Conservation (phyloP, 23 tunicate species). For the Trididemnum clinides region DNA sequence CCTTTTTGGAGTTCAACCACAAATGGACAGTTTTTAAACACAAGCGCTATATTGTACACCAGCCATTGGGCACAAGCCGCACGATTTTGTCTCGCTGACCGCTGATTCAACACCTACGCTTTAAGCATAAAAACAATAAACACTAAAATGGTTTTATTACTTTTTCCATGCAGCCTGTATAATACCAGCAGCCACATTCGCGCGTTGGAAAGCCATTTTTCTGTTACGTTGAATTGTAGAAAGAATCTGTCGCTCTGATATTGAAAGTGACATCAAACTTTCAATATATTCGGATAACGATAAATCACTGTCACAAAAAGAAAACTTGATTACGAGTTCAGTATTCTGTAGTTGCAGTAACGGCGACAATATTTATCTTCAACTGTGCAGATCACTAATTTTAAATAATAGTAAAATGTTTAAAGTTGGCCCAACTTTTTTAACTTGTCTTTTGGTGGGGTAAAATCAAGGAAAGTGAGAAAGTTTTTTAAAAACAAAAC, state of each 20-base stretch:
- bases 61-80: too few relatives aligned
- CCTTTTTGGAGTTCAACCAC: too few relatives aligned
- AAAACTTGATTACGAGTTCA: not conserved
- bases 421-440: too few relatives aligned
- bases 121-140: not conserved
- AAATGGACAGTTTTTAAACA: too few relatives aligned
- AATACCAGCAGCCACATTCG: constrained; percentile 57
- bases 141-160: not conserved
- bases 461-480: too few relatives aligned
- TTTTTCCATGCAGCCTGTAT: constrained; percentile 74
- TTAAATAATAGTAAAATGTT: too few relatives aligned
- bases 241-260: constrained; percentile 48
- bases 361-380: not conserved
- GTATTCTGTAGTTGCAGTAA: not conserved
- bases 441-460: too few relatives aligned
- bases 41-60: too few relatives aligned
- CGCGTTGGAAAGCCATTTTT: constrained; percentile 55
- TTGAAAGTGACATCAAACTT: constrained; percentile 67
- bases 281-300: constrained; percentile 83
- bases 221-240: constrained; percentile 55
- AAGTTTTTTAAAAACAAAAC: too few relatives aligned
- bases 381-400: too few relatives aligned
- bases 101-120: too few relatives aligned
- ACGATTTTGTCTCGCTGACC: too few relatives aligned
- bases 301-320: constrained; percentile 29